Evolutionary conservation across 92 coral and sea anemone species (phyloP), one percentile per base, ranked within the genome.

Genomic region (Epizoanthus rinbou): DNA sequence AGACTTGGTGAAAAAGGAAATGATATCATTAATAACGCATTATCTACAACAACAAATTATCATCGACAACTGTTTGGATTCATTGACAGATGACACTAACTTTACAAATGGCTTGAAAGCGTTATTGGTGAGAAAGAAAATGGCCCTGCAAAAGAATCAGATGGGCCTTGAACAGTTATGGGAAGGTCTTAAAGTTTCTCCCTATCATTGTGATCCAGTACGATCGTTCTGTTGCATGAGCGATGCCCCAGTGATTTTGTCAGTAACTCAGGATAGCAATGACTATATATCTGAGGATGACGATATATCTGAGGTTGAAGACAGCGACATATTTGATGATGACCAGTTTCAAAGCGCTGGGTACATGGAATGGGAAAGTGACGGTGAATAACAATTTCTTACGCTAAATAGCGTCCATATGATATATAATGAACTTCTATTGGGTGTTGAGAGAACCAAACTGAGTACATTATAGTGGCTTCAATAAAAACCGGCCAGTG

Each of bases 1-100:
- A 35, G 60, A 25, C 50, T 37, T 88, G 69, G 83, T 88, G 4
- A 85, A 80, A 52, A 76, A 80, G 58, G 88, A 88, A 80, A 88
- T 88, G 91, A 54, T 71, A 64, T 43, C 15, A 5, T 71, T 71
- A 10, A 35, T 68, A 68, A 68, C n/a, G 37, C 53, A 68, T 68
- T 3, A 13, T 15, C 41, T 68, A 21, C 50, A 68, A 11, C 73
- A 68, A 68, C 35, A 31, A 31, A 14, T 22, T 31, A 68, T 68
- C 41, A 68, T 68, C 35, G 73, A 68, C n/a, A 68, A 25, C 73
- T 68, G 35, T 68, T 50, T 68, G 16, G 73, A 68, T 43, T 68
- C 73, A 43, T 0, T 33, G 73, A 68, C 73, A 4, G 73, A 68
- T 68, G 41, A 43, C 73, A 31, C 73, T 43, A 68, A n/a, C 21